Conservation (phyloP, 2,113 vertebrate genomes). For the Empidonax traillii region DNA sequence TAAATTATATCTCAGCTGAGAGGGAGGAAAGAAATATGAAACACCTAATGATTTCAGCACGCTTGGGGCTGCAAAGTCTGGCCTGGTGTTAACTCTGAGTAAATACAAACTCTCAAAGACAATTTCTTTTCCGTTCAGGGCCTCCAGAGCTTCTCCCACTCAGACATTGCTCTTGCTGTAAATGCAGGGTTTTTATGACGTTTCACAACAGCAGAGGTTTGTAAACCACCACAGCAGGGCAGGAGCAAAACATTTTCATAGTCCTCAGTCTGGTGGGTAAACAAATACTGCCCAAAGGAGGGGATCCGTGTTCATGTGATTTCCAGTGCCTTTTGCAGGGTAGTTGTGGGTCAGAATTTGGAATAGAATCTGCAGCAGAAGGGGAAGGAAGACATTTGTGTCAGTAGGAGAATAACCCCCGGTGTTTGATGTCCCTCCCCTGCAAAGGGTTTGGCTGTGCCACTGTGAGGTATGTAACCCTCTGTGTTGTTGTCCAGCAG, state of each 20-base stretch:
- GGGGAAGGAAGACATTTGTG: neutral
- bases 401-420: rapidly evolving
- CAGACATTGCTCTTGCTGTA: neutral
- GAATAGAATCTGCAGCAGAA: neutral
- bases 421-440: rapidly evolving
- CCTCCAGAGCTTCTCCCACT: neutral
- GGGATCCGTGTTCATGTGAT: rapidly evolving
- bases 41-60: conserved; percentile 28
- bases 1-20: neutral
- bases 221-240: neutral
- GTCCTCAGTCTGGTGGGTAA: neutral
- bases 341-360: neutral
- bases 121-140: neutral
- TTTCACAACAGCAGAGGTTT: neutral
- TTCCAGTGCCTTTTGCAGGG: neutral
- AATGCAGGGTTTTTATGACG: neutral
- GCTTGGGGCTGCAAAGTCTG: neutral
- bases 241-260: neutral
- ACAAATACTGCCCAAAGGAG: neutral
- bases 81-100: neutral
- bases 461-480: conserved; percentile 88
- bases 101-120: neutral
- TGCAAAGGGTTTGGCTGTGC: neutral
- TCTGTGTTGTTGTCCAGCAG: conserved; percentile 97
- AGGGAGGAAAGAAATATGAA: conserved; percentile 35